Evolutionary conservation across 2,797 vertebrate genomes (phyloP), one percentile per base, ranked within the genome.

Genomic region (Hylomyscus alleni): DNA sequence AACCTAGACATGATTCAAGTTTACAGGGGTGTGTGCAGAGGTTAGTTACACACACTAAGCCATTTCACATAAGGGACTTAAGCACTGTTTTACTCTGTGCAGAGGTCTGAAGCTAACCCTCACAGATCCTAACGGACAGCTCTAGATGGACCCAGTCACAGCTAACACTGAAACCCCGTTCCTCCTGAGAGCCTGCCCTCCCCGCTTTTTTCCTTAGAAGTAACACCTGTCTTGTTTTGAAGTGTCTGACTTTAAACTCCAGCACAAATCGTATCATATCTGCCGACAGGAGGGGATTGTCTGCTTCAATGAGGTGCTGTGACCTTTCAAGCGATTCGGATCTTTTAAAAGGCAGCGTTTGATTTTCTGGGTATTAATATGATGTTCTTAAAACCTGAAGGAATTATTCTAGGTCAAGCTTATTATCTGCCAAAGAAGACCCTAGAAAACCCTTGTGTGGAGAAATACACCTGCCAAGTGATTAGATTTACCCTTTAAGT

Each of bases 331-430:
- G 86, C 62, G 37, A 76, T 77, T 77, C 50, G 65, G 65, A 73
- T 72, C 22, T 90, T 84, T 96, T 76, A 85, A 92, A 92, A 93
- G 50, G 34, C 9, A 85, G 58, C 85, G 52, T 58, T 15, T 93
- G 20, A 19, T 94, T 94, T 80, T 80, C 50, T 78, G 40, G 81
- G 40, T 78, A 56, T 73, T 72, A 77, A 56, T 29, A 47, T 5
- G 13, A 94, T 67, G 47, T 50, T 95, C 86, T 95, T 97, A 40
- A 85, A 97, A 58, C 52, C 87, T 77, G 58, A 91, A 90, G 34
- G 94, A 92, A 84, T 95, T 95, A 94, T 90, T 87, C 62, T 83
- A 72, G 82, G 92, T 91, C 34, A 94, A 88, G 12, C n/a, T 85
- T 76, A 80, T 80, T 80, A 40, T 85, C 85, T 76, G 10, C 24